A percentile compares a stretch with the other conserved stretches of the same genome.
phyloP scores from a whole-genome alignment of 2,113 vertebrate species.

The Prunella himalayana region DNA sequence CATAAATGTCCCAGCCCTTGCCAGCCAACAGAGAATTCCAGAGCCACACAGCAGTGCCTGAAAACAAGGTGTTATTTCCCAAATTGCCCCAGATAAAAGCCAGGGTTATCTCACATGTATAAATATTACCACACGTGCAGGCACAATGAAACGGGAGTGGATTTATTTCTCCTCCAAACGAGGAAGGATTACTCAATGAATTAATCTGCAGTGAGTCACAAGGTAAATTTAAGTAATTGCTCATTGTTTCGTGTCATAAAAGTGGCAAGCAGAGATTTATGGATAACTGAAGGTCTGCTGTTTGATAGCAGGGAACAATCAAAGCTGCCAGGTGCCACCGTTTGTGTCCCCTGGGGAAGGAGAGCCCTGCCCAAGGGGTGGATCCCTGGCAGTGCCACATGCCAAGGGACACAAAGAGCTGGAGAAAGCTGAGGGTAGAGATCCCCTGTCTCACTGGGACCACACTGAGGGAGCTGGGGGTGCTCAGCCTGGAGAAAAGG shows the following conservation, averaged over 20 bases:
- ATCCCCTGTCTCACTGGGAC: background rate
- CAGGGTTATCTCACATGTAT: background rate
- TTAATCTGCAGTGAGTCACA: slow-evolving; percentile 13
- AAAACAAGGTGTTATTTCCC: background rate
- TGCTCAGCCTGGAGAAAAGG: background rate
- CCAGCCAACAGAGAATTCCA: background rate
- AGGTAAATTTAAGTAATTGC: background rate
- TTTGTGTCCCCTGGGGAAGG: background rate
- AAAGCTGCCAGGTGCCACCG: background rate
- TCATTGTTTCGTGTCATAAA: background rate
- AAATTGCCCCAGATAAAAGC: background rate
- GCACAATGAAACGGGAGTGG: background rate
- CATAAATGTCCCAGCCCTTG: background rate
- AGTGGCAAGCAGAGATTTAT: background rate
- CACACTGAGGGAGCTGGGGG: background rate
- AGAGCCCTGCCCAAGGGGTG: background rate
- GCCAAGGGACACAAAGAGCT: background rate
- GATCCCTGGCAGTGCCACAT: accelerated
- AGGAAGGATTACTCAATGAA: background rate
- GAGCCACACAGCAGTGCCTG: background rate
- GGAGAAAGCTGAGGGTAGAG: background rate
- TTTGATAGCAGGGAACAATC: background rate
- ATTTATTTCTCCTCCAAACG: background rate
- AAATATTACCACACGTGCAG: background rate
- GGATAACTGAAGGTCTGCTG: background rate